Evolutionary conservation across 2,113 vertebrate genomes (phyloP), one percentile per base, ranked within the genome.

Genomic region (Megalops atlanticus): DNA sequence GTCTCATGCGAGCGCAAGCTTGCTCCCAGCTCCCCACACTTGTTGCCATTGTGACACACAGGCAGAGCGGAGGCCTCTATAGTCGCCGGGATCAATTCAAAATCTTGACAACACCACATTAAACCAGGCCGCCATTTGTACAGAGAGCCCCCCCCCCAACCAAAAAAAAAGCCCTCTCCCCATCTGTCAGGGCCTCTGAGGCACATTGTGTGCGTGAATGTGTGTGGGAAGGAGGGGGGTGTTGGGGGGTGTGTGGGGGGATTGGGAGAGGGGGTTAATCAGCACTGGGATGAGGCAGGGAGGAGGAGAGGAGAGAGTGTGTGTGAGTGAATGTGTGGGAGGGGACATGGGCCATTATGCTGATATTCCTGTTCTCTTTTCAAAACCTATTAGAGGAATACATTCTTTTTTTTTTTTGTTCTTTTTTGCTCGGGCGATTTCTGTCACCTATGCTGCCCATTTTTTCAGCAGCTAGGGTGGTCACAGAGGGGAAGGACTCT

Each of bases 181-280:
- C 95, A 95, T 95, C 95, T 95, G 95, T 95, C 94, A 95, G 93
- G 92, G 92, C 92, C 91, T 92, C 92, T 73, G 71, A 89, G 87
- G 85, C 87, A 92, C 91, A 93, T 92, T 93, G 90, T 92, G 91
- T 88, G 69, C 87, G 73, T 74, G 73, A 74, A 74, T 74, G 73
- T 74, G 73, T 92, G 93, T 92, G 91, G 86, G 92, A 84, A 92
- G 90, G 91, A 89, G 89, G 89, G 91, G 91, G 89, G n/a, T n/a
- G n/a, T n/a, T n/a, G n/a, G n/a, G n/a, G n/a, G n/a, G n/a, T n/a
- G n/a, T n/a, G n/a, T n/a, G n/a, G 91, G 86, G 80, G 89, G 89
- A 89, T 90, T 88, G 87, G 76, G 86, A 87, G 91, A 90, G 89
- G 90, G 92, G 93, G 92, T 88, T 93, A 92, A 93, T 94, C 94